Evolutionary conservation across 2,888 invertebrate species (phyloP).

Genomic region (Synergus gifuensis): DNA sequence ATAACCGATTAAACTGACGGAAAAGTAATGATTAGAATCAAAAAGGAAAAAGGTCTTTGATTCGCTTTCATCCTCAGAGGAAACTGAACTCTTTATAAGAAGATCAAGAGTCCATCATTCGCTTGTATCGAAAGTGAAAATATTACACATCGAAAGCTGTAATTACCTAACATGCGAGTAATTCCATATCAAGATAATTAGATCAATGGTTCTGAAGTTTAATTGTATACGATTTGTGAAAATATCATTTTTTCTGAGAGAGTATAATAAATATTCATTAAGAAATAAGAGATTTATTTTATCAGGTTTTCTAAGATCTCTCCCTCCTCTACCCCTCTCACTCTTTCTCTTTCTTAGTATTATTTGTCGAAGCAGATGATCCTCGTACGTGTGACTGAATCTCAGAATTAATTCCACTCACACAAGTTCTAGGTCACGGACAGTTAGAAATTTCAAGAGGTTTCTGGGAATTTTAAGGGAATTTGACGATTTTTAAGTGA

Average conservation of each 20-base stretch:
- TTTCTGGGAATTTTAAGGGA: too few relatives aligned
- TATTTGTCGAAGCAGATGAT: background rate
- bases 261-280: background rate
- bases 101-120: conserved; percentile 3
- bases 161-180: conserved; percentile 16
- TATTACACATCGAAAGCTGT: conserved; percentile 7
- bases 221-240: background rate
- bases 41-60: background rate
- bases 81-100: conserved; percentile 11
- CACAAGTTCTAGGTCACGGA: conserved; percentile 53
- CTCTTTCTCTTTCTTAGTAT: too few relatives aligned
- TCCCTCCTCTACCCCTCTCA: too few relatives aligned
- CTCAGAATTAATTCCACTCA: conserved; percentile 22
- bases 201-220: background rate
- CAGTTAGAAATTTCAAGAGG: background rate
- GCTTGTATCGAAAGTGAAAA: conserved; percentile 27
- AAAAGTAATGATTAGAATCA: too few relatives aligned
- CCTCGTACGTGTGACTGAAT: conserved; percentile 4
- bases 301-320: background rate
- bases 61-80: conserved; percentile 11
- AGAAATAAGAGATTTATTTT: background rate
- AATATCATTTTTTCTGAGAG: background rate
- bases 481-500: too few relatives aligned
- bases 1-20: background rate
- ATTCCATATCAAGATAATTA: background rate